Evolutionary conservation across 2,797 vertebrate genomes (phyloP), one percentile per base, ranked within the genome.

Genomic region (Scolopax bukidnonensis): DNA sequence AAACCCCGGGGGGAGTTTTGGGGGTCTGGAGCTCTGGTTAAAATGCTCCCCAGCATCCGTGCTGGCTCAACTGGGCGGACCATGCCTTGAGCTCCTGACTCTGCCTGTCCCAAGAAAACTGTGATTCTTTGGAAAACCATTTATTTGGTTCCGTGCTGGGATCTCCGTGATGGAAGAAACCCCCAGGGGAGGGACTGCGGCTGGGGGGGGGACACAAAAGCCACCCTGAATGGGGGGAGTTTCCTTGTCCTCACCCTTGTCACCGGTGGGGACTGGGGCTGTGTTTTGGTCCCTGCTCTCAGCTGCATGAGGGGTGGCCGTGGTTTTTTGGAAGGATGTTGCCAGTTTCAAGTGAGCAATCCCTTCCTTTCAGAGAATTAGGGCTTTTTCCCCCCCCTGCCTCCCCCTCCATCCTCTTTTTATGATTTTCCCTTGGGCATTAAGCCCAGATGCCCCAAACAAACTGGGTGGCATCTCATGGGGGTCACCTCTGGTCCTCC

Each of bases 241-340:
- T 67, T 15, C 48, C 43, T 90, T 45, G 2, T 16, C 61, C 79
- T 84, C 18, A 4, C 16, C 1, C n/a, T 13, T 6, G 8, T 50
- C 5, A 7, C 8, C 4, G 14, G 5, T 0, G 4, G 54, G 54
- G 27, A 33, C 3, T 4, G 4, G 89, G 89, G 56, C 45, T 17
- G 40, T n/a, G 36, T 28, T 53, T 51, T 24, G 8, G 25, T 7
- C 16, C 53, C 32, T 33, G 12, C 30, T 45, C 30, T 50, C 59
- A 12, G 3, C 40, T 73, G 19, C 7, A 1, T 61, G 40, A 64
- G 23, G 57, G 67, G n/a, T 5, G 20, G 54, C 53, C 0, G 0
- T 60, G 59, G 10, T 1, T 68, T 88, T 59, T 38, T 45, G 8
- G 36, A 61, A 40, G 0, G 5, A 14, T 27, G 54, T 71, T 0